Base-by-base conservation (phyloP, 1,140 invertebrate genomes). In the Drosophila hydei region DNA sequence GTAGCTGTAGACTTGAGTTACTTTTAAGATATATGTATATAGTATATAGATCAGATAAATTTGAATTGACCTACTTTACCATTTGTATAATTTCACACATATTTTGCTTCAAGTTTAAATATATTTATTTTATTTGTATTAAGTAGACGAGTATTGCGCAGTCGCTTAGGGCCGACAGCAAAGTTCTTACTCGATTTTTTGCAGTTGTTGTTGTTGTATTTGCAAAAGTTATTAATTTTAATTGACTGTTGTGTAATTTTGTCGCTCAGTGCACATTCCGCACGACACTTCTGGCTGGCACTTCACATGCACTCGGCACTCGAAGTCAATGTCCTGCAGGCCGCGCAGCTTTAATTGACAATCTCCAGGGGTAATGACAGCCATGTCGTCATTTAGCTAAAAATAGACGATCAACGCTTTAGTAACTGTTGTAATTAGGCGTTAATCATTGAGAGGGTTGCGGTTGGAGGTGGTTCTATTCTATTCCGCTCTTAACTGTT, bases 221-320 rank as follows among this genome's bases (percentile, higher is more conserved):
- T 87, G 81, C 81, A 64, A 87, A 81, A 85, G 81, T 85, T 85
- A 85, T 85, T 85, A 85, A 87, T 85, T 85, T 85, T 87, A 85
- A 85, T 85, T 85, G 81, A 85, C 81, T 85, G 81, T 85, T 85
- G 81, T 85, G 81, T 85, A 85, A 85, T 85, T 77, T 87, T 74
- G 73, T 85, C 69, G 76, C 68, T 68, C 43, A 30, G 36, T 21
- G 40, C 76, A 54, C 68, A 80, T 80, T 76, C 72, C 78, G 48
- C 42, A 19, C 72, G 48, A 77, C 77, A 77, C 79, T 81, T 80
- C 33, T 71, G 42, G 55, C 62, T 43, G 47, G 64, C 79, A 85
- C 80, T 85, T 87, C 80, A 80, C 73, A 77, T 74, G 73, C 67
- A 54, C 52, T 50, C 52, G 23, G 19, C 48, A n/a, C n/a, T n/a